Conservation (phyloP, 2,113 vertebrate genomes). For the Pomatorhinus ruficollis region DNA sequence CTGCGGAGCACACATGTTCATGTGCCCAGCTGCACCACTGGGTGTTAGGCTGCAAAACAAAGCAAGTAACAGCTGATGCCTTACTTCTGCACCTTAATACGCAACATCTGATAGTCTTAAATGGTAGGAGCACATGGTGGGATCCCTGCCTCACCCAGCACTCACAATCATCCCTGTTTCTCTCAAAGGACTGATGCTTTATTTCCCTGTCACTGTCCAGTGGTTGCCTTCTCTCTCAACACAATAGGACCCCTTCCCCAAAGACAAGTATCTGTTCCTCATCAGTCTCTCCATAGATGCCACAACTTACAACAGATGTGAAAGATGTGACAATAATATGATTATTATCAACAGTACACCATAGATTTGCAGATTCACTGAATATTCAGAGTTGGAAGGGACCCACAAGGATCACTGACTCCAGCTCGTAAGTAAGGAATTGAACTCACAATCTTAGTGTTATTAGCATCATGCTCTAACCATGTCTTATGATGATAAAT, state of each 20-base stretch:
- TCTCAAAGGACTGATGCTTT: not conserved
- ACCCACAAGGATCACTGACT: not conserved
- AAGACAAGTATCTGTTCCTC: not conserved
- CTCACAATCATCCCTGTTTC: not conserved
- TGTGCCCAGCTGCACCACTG: accelerated
- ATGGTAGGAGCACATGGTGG: accelerated
- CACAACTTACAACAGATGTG: not conserved
- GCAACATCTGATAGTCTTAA: not conserved
- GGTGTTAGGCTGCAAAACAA: not conserved
- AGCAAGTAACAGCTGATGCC: too few species aligned
- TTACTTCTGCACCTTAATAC: not conserved
- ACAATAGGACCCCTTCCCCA: accelerated
- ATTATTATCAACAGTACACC: not conserved
- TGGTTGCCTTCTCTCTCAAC: not conserved
- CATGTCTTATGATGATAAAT: not conserved
- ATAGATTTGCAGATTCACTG: accelerated
- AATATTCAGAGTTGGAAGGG: not conserved
- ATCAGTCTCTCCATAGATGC: not conserved
- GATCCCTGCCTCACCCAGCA: not conserved
- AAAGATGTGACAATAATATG: not conserved
- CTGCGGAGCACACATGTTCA: accelerated
- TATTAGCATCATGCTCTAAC: not conserved
- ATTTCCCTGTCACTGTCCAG: not conserved
- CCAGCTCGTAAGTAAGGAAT: not conserved
- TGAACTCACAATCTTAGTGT: not conserved